Base-by-base conservation (phyloP, 2,888 invertebrate genomes). In the Hoplodrina blanda region DNA sequence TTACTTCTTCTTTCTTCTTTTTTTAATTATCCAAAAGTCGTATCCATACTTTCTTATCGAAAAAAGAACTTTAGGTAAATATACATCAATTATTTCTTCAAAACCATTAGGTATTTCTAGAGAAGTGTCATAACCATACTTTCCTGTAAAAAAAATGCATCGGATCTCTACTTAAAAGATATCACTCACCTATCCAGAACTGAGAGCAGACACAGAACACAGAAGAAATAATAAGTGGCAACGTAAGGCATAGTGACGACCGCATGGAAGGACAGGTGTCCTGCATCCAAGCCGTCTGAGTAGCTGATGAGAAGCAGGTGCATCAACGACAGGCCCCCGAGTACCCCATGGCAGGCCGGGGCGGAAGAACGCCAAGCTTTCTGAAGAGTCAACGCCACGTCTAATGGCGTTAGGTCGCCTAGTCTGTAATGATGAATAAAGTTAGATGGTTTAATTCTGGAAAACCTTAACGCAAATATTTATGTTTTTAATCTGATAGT, bases 271-370 rank as follows among this genome's bases (percentile, higher is more conserved):
- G 96, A 94, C 25, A 96, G 82, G 44, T 96, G 96, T 0, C 93
- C 94, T 0, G 95, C 95, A 50, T 95, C 96, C 67, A 96, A 65
- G 2, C 93, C 91, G 55, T 96, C 95, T 0, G 96, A 96, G 76
- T 96, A 96, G 80, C 96, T 94, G 82, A 97, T 94, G 13, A 97
- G 95, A 0, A 97, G 91, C 52, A 96, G 94, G 78, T 97, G 97
- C 89, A 97, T 96, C 33, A 97, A 88, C 0, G 96, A 95, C 19
- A 97, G 78, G 0, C 97, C 97, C 0, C 96, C 97, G 0, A 97
- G 91, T 5, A 97, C 91, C 0, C 97, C 97, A 86, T 97, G 97
- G 82, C 97, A 97, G 0, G 97, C 94, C 0, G 94, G 93, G 0
- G 96, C 96, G 10, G 95, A 91, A 55, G 94, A 93, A 4, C 96